These are phyloP conservation scores for Valencia hispanica DNA, from an alignment of 2,797 vertebrate species.

Conservation along the genomic window DNA sequence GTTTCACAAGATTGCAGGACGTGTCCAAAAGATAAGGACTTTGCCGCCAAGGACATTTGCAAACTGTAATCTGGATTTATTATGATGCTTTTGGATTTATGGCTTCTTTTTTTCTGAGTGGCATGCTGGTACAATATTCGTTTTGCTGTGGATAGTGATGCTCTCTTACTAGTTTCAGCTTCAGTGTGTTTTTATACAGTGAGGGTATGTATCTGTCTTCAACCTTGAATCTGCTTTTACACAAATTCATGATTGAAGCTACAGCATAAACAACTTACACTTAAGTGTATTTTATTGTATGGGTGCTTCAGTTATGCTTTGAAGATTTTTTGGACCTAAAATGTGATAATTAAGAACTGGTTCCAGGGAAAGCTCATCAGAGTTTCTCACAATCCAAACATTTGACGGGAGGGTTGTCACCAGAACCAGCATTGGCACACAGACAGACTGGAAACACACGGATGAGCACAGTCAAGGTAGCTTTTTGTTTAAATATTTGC, in stretches of 20 bases:
- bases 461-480: slow-evolving; percentile 6
- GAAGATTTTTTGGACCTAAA: not conserved
- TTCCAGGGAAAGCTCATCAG: slow-evolving; percentile 16
- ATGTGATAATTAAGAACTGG: slow-evolving; percentile 5
- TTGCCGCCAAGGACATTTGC: not conserved
- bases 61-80: not conserved
- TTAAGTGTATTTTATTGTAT: not conserved
- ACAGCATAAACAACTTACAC: not conserved
- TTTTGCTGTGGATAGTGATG: not conserved
- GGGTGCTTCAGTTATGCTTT: not conserved
- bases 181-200: not conserved
- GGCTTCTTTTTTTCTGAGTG: not conserved
- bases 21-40: not conserved
- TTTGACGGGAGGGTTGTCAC: slow-evolving; percentile 33
- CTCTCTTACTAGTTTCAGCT: not conserved
- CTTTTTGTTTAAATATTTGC: not conserved
- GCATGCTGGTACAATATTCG: not conserved
- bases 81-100: not conserved
- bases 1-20: not conserved
- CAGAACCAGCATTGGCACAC: slow-evolving; percentile 23
- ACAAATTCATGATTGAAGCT: not conserved
- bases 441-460: slow-evolving; percentile 16
- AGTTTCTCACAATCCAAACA: slow-evolving; percentile 26
- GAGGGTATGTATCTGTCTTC: not conserved
- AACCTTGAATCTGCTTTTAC: not conserved